These are phyloP conservation scores for Cabera pusaria DNA, from an alignment of 2,888 invertebrate species.

Conservation along the genomic window DNA sequence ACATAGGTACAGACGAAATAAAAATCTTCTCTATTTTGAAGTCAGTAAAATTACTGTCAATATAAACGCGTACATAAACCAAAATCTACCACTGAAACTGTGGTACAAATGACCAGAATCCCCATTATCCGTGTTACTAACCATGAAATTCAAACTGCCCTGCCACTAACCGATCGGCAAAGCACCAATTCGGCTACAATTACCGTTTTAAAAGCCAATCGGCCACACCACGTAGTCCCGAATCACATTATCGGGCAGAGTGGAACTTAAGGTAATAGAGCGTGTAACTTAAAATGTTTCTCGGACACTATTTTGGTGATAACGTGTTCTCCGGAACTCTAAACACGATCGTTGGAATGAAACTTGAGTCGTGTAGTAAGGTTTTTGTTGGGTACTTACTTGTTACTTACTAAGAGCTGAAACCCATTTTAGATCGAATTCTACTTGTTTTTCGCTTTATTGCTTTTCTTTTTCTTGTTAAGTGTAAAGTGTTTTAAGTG, in stretches of 20 bases:
- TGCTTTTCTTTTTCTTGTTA: too few species aligned
- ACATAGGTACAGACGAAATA: too few species aligned
- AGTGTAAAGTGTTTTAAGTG: too few species aligned
- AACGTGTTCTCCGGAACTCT: slow-evolving; percentile 44
- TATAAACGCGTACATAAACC: too few species aligned
- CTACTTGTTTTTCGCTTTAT: too few species aligned
- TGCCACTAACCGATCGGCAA: slow-evolving; percentile 18
- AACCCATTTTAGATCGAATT: too few species aligned
- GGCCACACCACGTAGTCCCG: slow-evolving; percentile 19
- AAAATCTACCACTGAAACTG: too few species aligned
- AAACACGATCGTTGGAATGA: slow-evolving; percentile 39
- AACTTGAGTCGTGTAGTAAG: neutral
- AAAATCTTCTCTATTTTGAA: too few species aligned
- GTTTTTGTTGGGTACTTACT: neutral
- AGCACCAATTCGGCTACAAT: slow-evolving; percentile 25
- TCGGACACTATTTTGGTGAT: slow-evolving; percentile 47
- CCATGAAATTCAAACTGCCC: slow-evolving; percentile 11
- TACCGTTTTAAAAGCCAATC: slow-evolving; percentile 30
- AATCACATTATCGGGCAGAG: slow-evolving; percentile 33
- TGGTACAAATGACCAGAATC: too few species aligned
- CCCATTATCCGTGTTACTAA: too few species aligned
- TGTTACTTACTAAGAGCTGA: too few species aligned
- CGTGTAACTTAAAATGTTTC: slow-evolving; percentile 41
- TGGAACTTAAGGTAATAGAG: slow-evolving; percentile 41
- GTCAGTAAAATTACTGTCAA: too few species aligned